These are phyloP conservation scores for Steinernema carpocapsae DNA, from an alignment of 2,888 invertebrate genomes.

Conservation along the genomic window DNA sequence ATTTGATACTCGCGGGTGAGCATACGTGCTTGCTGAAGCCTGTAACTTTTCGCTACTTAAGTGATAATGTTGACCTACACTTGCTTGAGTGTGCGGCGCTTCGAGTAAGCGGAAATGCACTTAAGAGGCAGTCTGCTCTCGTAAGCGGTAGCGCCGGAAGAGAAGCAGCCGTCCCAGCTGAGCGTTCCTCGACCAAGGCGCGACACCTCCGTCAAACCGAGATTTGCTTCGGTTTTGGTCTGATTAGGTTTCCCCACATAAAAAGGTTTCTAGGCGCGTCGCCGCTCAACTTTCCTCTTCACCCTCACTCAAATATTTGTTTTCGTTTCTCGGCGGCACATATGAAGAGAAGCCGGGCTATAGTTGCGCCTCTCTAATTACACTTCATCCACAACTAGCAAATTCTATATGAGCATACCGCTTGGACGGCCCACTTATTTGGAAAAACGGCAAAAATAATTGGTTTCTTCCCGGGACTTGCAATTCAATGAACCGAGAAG, in stretches of 20 bases:
- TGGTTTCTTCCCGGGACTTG: background rate
- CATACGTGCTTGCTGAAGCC: background rate
- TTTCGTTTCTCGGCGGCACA: conserved; percentile 22
- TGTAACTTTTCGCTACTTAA: background rate
- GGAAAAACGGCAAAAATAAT: background rate
- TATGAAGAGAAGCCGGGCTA: background rate
- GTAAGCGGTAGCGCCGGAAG: background rate
- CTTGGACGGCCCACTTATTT: background rate
- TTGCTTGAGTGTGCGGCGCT: background rate
- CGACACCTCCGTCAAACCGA: too few species aligned
- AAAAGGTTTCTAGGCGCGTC: conserved; percentile 16
- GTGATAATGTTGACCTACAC: conserved; percentile 7
- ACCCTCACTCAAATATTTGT: conserved; percentile 30
- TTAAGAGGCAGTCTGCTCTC: background rate
- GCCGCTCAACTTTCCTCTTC: conserved; percentile 23
- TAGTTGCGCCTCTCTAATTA: conserved; percentile 9
- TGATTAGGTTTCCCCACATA: conserved; percentile 19
- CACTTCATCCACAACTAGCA: background rate
- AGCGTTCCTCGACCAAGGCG: too few species aligned
- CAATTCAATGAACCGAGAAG: background rate
- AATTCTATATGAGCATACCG: too few species aligned
- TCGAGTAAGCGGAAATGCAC: background rate
- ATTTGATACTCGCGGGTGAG: background rate
- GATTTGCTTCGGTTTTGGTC: background rate
- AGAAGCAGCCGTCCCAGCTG: too few species aligned